Percentiles rank a stretch among this genome's conserved stretches.
Conservation (phyloP, 2,888 invertebrate genomes). For the Theretra japonica region DNA sequence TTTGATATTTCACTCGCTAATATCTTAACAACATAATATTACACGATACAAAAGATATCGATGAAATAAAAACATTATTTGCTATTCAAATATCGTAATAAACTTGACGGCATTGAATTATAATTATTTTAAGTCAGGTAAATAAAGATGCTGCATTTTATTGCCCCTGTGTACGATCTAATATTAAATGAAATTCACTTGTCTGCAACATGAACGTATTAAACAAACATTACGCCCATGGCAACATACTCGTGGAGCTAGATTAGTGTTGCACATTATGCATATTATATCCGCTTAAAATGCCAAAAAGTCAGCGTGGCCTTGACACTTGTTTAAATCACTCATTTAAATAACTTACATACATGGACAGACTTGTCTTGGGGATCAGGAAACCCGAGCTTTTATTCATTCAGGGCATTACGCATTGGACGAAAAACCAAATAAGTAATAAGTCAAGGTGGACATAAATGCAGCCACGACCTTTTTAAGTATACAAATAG, state of each 20-base stretch:
- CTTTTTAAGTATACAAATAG: no score
- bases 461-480: not conserved
- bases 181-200: not conserved
- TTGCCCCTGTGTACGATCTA: not conserved
- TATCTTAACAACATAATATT: no score
- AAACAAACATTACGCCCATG: no score
- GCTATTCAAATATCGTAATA: no score
- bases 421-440: not conserved
- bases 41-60: no score
- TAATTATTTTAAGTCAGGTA: no score
- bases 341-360: not conserved
- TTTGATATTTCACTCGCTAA: no score
- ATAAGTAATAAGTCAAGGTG: conserved; percentile 14
- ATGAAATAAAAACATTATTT: no score
- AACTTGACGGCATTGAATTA: no score
- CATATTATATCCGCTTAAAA: not conserved
- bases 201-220: not conserved
- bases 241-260: no score
- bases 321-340: conserved; percentile 21
- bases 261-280: not conserved
- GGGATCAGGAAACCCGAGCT: not conserved
- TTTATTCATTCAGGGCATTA: not conserved
- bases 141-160: no score
- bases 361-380: not conserved
- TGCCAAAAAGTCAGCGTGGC: not conserved